phyloP scores from a whole-genome alignment of 2,797 vertebrate genomes.

The Mormyrops attenuatus region DNA sequence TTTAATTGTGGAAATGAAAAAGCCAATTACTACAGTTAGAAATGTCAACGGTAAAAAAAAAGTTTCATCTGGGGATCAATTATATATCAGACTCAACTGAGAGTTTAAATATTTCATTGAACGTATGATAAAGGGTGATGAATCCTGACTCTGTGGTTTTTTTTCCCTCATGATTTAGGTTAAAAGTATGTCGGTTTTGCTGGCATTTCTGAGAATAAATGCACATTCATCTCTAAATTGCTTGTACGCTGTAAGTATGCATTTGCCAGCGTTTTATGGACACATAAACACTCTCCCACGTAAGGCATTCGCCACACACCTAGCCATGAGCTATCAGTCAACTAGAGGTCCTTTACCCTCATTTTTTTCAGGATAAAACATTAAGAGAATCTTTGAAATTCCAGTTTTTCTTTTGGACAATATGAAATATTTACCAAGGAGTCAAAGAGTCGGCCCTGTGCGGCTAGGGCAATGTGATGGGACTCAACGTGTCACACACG shows the following conservation, averaged over 20 bases:
- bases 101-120: background rate
- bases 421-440: background rate
- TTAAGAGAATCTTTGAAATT: background rate
- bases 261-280: background rate
- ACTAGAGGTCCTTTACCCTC: background rate
- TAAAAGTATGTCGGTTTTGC: background rate
- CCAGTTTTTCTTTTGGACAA: background rate
- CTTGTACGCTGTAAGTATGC: background rate
- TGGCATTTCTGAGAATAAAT: background rate
- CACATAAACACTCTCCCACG: background rate
- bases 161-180: background rate
- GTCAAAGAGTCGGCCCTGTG: background rate
- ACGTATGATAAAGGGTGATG: background rate
- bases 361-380: background rate
- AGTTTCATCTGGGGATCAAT: background rate
- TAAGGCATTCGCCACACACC: background rate
- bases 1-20: slow-evolving; percentile 7
- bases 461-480: background rate
- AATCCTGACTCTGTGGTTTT: background rate
- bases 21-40: background rate
- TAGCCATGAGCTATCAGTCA: background rate
- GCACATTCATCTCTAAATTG: background rate
- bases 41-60: background rate
- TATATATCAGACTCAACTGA: background rate
- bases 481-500: background rate